Conservation (phyloP, 2,113 vertebrate species). For the Penelope pileata region DNA sequence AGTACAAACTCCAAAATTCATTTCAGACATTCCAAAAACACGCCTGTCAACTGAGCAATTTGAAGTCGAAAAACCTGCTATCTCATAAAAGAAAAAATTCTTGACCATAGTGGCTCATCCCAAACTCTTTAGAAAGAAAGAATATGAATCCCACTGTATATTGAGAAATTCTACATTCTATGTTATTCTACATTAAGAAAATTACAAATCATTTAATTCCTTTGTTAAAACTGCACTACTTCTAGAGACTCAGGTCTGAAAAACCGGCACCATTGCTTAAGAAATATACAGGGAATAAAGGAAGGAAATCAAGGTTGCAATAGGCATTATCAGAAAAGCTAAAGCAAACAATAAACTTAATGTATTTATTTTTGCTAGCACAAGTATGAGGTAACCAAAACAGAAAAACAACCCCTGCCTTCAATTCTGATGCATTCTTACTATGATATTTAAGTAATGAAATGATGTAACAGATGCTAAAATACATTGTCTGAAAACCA, state of each 20-base stretch:
- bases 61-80: neutral
- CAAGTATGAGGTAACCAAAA: no score
- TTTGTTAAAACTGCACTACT: neutral
- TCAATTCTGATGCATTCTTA: neutral
- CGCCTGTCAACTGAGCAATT: neutral
- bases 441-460: neutral
- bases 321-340: neutral
- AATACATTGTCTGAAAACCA: neutral
- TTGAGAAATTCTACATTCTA: neutral
- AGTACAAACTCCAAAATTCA: neutral
- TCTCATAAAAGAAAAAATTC: neutral
- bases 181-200: neutral
- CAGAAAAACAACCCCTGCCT: rapidly evolving
- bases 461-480: neutral
- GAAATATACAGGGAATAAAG: neutral
- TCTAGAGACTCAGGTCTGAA: neutral
- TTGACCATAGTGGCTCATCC: neutral
- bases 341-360: neutral
- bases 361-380: neutral
- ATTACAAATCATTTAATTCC: neutral
- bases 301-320: neutral
- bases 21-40: neutral
- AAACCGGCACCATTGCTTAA: neutral
- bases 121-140: neutral
- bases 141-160: neutral